These are phyloP conservation scores for Nesoenas mayeri DNA, from an alignment of 2,113 vertebrate species.

Conservation along the genomic window DNA sequence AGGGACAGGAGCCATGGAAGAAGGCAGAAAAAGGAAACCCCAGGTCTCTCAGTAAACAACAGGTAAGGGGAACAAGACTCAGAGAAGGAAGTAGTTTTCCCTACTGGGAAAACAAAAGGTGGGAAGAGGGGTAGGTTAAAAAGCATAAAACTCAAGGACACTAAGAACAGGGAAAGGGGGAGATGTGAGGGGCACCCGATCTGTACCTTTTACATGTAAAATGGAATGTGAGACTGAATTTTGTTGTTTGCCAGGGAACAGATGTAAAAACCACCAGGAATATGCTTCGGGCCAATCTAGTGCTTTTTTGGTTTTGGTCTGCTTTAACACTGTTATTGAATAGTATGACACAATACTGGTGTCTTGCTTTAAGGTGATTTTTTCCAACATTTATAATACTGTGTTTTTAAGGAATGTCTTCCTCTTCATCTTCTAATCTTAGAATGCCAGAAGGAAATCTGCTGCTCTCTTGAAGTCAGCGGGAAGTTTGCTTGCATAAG, in stretches of 20 bases:
- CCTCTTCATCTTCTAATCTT: slow-evolving; percentile 18
- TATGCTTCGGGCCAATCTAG: neutral
- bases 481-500: slow-evolving; percentile 50
- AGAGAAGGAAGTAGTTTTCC: neutral
- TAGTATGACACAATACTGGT: neutral
- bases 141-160: neutral
- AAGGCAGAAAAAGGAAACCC: neutral
- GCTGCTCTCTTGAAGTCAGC: slow-evolving; percentile 32
- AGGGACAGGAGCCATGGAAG: neutral
- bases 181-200: neutral
- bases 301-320: neutral
- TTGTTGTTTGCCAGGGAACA: slow-evolving; percentile 13
- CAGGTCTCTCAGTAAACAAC: neutral
- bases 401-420: slow-evolving; percentile 10
- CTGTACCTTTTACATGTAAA: neutral
- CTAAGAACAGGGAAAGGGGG: neutral
- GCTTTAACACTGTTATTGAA: slow-evolving; percentile 7
- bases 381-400: slow-evolving; percentile 7
- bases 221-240: neutral
- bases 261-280: slow-evolving; percentile 35
- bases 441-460: slow-evolving; percentile 31
- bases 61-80: neutral
- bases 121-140: neutral
- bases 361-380: neutral
- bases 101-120: neutral